A percentile compares a stretch with the other conserved stretches of the same genome.
Conservation (phyloP, 37 sponge, comb jelly and placozoan species). For the Trichoplax adhaerens region DNA sequence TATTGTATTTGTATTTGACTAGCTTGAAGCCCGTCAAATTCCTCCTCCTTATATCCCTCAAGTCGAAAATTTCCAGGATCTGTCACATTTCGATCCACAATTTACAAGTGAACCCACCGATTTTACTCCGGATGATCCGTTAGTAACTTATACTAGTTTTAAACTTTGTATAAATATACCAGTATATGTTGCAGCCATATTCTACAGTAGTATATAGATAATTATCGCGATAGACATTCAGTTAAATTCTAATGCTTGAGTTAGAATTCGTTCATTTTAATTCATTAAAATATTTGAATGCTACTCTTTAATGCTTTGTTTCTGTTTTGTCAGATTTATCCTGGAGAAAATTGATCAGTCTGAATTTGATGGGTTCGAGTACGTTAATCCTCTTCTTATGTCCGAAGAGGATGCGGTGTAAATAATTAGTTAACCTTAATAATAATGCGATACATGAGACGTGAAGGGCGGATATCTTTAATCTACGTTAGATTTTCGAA, state of each 20-base stretch:
- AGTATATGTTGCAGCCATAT: background rate
- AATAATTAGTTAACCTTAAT: background rate
- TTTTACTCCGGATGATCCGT: slow-evolving; percentile 87
- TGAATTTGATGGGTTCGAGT: slow-evolving; percentile 97
- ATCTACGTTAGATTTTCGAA: too few relatives aligned
- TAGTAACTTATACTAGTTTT: slow-evolving; percentile 10
- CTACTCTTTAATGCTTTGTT: background rate
- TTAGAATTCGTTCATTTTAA: too few relatives aligned
- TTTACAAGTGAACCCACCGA: slow-evolving; percentile 66
- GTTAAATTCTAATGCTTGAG: too few relatives aligned
- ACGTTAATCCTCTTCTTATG: slow-evolving; percentile 88
- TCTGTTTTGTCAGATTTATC: slow-evolving; percentile 18
- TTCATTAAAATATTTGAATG: too few relatives aligned
- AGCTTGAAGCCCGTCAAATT: slow-evolving; percentile 59
- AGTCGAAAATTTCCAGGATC: slow-evolving; percentile 58
- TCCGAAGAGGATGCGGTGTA: slow-evolving; percentile 76
- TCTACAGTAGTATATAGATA: too few relatives aligned
- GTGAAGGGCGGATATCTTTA: too few relatives aligned
- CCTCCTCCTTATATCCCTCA: slow-evolving; percentile 86
- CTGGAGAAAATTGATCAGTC: slow-evolving; percentile 68
- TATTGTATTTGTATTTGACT: background rate
- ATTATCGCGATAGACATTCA: too few relatives aligned
- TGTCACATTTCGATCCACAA: slow-evolving; percentile 84
- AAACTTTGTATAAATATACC: background rate
- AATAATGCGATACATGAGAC: too few relatives aligned